Evolutionary conservation across 2,113 vertebrate species (phyloP), one percentile per base, ranked within the genome.

Genomic region (Corvus cornix): DNA sequence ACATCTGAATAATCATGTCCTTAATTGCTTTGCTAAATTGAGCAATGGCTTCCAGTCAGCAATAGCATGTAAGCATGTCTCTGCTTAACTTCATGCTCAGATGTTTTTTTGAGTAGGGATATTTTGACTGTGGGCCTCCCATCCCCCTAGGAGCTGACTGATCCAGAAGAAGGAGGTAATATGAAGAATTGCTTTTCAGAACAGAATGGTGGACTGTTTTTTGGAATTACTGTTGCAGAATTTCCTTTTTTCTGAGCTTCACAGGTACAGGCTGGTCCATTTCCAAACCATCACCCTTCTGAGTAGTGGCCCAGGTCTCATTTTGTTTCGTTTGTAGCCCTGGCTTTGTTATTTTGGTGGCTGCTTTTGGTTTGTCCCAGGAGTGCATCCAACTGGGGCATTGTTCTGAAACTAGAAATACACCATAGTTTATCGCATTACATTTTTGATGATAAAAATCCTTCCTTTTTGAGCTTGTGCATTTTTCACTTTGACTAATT

Each of bases 11-110:
- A 76, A 80, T 83, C 28, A 14, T 58, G 35, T 66, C 44, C 81
- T 90, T 83, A 88, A 86, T 83, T 80, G 67, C 79, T 56, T 35
- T 76, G 67, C 63, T 86, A 46, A 89, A 86, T 33, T 52, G 72
- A 86, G 86, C 91, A 26, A 26, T 88, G 83, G 27, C 58, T 93
- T 83, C 63, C 76, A 96, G 86, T 93, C 89, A 86, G 63, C 44
- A 76, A 15, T 18, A n/a, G 10, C 44, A 51, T 76, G 39, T 43
- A 43, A 79, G 35, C 0, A 0, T 43, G 28, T 58, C 55, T 93
- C 73, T 81, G 69, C 78, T 68, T 35, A 35, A 30, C n/a, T 88
- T 67, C 35, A 15, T 6, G 8, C 43, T 91, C 35, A 19, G 33
- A 28, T 58, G 55, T 2, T 17, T 77, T 73, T 81, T 22, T 43